Evolutionary conservation across 2,888 invertebrate genomes (phyloP).

Genomic region (Amphipoea lucens): DNA sequence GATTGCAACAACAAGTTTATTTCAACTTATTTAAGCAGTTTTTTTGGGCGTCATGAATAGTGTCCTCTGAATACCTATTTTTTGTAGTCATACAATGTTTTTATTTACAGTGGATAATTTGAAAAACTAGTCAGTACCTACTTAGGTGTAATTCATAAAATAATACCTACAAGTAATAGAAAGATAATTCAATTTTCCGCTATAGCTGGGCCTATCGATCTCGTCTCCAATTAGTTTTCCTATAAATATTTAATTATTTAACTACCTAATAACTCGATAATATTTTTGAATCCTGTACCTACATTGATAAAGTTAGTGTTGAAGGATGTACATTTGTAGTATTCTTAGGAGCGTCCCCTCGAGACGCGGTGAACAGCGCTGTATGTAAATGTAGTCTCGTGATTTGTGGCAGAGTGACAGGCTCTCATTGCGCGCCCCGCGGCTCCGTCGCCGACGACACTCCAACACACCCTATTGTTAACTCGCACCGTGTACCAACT

Average conservation of each 20-base stretch:
- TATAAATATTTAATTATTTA: not conserved
- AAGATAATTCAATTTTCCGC: not conserved
- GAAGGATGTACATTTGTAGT: slow-evolving; percentile 58
- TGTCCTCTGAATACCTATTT: not conserved
- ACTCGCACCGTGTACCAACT: slow-evolving; percentile 61
- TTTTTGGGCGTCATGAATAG: not conserved
- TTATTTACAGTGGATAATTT: not conserved
- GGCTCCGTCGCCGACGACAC: slow-evolving; percentile 72
- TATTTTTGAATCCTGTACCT: not conserved
- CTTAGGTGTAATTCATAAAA: not conserved
- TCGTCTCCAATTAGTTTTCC: not conserved
- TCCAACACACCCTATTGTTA: slow-evolving; percentile 75
- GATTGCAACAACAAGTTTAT: not conserved
- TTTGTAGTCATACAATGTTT: not conserved
- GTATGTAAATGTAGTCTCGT: slow-evolving; percentile 72
- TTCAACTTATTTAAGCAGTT: not conserved
- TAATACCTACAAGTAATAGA: not conserved
- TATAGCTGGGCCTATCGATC: not conserved
- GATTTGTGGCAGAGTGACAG: slow-evolving; percentile 82
- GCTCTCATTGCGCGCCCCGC: slow-evolving; percentile 76
- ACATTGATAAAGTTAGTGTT: slow-evolving; percentile 50
- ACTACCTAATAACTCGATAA: not conserved
- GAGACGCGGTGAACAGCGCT: slow-evolving; percentile 65
- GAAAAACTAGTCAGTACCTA: not conserved
- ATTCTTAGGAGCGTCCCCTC: slow-evolving; percentile 63